These are phyloP conservation scores for Labrus mixtus DNA, from an alignment of 2,113 vertebrate species.

Conservation along the genomic window DNA sequence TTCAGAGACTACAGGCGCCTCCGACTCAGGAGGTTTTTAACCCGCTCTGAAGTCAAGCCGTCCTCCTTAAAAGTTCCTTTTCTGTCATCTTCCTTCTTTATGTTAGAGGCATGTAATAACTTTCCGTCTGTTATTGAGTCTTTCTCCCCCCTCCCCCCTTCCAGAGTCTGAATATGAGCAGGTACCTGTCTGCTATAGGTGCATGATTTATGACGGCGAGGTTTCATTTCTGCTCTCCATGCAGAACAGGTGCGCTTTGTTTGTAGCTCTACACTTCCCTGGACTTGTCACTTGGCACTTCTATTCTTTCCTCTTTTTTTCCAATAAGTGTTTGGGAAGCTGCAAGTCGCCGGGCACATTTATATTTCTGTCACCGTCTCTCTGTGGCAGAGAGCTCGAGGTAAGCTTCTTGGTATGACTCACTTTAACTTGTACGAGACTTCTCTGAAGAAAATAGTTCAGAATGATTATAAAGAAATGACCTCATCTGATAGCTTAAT, in stretches of 20 bases:
- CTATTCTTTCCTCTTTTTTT: conserved; percentile 54
- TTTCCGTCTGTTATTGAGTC: conserved; percentile 36
- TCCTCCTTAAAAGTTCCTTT: background rate
- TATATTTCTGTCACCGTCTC: conserved; percentile 29
- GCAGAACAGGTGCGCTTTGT: conserved; percentile 73
- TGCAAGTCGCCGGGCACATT: conserved; percentile 38
- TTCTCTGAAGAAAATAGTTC: background rate
- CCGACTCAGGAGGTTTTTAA: no score
- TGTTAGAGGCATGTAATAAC: conserved; percentile 35
- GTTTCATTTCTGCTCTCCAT: conserved; percentile 74
- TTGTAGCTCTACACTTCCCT: conserved; percentile 57
- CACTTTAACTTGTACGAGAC: background rate
- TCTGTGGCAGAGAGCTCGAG: background rate
- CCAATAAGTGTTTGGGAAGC: conserved; percentile 56
- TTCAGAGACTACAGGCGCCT: no score
- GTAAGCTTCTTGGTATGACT: conserved; percentile 5
- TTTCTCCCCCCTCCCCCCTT: conserved; percentile 35
- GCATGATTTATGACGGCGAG: conserved; percentile 71
- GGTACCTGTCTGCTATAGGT: conserved; percentile 66
- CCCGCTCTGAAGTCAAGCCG: background rate
- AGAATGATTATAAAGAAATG: conserved; percentile 16
- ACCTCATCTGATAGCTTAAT: no score
- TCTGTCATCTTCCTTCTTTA: background rate
- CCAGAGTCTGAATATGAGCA: conserved; percentile 49
- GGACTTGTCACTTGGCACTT: conserved; percentile 62